A percentile compares a stretch with the other conserved stretches of the same genome.
Evolutionary conservation across 2,113 vertebrate genomes (phyloP).

Genomic region (Ornithorhynchus anatinus): DNA sequence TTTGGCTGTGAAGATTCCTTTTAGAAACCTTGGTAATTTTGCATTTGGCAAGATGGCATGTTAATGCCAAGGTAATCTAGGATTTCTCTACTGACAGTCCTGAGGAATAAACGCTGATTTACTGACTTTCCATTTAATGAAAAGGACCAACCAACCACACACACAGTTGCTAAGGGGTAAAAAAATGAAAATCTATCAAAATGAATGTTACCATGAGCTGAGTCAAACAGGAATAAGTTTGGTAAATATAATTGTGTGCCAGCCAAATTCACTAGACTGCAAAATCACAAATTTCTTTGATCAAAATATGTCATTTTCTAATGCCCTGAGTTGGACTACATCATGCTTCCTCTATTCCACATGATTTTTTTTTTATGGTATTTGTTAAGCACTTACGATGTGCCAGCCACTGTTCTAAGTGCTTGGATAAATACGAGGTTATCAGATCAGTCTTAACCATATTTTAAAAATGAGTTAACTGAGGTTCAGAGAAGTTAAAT

Average conservation of each 20-base stretch:
- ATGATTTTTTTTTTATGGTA: no score
- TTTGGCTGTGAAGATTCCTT: slow-evolving; percentile 10
- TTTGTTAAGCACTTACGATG: no score
- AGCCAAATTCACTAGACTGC: background rate
- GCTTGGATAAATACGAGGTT: no score
- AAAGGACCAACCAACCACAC: background rate
- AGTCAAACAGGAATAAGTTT: background rate
- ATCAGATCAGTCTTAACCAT: no score
- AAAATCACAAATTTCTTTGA: background rate
- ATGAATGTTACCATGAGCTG: background rate
- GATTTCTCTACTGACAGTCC: slow-evolving; percentile 3
- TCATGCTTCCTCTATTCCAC: no score
- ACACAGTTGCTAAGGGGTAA: background rate
- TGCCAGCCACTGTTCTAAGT: no score
- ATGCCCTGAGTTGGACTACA: no score
- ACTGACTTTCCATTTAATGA: background rate
- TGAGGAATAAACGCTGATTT: slow-evolving; percentile 6
- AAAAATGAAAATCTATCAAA: background rate
- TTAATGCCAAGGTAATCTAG: background rate
- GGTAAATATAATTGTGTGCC: background rate
- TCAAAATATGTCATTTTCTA: no score
- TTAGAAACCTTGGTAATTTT: slow-evolving; percentile 1
- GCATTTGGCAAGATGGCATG: background rate
- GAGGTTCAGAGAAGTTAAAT: no score
- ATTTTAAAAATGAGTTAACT: no score